phyloP scores from a whole-genome alignment of 53 echinoderm and acorn worm genomes.

The Astropecten irregularis region DNA sequence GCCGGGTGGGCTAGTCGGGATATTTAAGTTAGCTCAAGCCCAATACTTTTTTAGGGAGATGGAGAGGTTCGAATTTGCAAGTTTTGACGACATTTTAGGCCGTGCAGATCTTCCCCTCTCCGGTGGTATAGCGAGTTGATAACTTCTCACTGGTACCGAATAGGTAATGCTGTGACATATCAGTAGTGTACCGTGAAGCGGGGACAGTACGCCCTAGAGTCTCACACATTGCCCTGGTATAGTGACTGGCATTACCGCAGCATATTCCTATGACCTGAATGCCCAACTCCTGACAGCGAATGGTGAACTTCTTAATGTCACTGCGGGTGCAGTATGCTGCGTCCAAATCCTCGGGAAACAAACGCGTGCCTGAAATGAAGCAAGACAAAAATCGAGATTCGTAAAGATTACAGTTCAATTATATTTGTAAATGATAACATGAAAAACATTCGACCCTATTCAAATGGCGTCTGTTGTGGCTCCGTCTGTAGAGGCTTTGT shows the following conservation, averaged over 20 bases:
- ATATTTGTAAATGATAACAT: neutral
- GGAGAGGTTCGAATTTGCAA: no score
- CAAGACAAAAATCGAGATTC: neutral
- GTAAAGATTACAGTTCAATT: neutral
- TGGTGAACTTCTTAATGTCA: conserved; percentile 71
- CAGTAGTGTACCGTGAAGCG: conserved; percentile 76
- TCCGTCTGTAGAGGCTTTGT: no score
- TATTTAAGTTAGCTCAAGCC: no score
- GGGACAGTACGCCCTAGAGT: conserved; percentile 72
- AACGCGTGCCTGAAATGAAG: conserved; percentile 69
- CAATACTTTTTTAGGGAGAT: no score
- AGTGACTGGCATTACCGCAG: conserved; percentile 87
- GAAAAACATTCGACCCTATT: neutral
- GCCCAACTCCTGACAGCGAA: conserved; percentile 75
- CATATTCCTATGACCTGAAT: conserved; percentile 87
- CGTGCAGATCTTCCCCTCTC: neutral
- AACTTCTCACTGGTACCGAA: conserved; percentile 60
- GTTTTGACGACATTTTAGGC: neutral
- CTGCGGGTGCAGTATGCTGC: conserved; percentile 56
- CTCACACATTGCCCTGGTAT: conserved; percentile 84
- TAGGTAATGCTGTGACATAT: conserved; percentile 73
- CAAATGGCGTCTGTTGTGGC: no score
- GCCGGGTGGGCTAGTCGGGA: no score
- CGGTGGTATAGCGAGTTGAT: neutral
- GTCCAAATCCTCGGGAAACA: conserved; percentile 78